A percentile compares a stretch with the other conserved stretches of the same genome.
Evolutionary conservation across 53 echinoderm and acorn worm species (phyloP).

Genomic region (Henricia sp.): DNA sequence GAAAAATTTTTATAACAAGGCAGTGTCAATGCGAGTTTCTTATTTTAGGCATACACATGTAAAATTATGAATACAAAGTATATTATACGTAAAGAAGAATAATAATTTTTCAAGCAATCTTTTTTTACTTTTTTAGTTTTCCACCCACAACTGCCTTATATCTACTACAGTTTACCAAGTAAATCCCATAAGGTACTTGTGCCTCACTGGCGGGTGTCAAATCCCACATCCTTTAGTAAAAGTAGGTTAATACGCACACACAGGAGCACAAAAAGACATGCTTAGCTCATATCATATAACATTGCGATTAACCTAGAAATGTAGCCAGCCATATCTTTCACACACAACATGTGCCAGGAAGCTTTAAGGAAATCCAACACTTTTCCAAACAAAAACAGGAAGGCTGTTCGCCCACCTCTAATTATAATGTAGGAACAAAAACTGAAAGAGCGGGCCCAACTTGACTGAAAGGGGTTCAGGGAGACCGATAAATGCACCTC

Average conservation of each 20-base stretch:
- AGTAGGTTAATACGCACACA: slow-evolving; percentile 37
- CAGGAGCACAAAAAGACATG: not conserved
- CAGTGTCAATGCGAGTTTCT: too few relatives aligned
- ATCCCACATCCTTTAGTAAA: not conserved
- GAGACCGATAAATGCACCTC: slow-evolving; percentile 10
- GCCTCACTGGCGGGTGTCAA: too few relatives aligned
- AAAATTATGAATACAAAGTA: too few relatives aligned
- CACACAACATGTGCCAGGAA: not conserved
- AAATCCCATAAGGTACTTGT: too few relatives aligned
- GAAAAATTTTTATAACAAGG: too few relatives aligned
- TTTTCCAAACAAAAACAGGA: not conserved
- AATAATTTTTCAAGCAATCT: too few relatives aligned
- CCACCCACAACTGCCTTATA: too few relatives aligned
- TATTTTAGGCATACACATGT: too few relatives aligned
- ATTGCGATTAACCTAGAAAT: slow-evolving; percentile 32
- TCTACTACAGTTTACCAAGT: too few relatives aligned
- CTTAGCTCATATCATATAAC: slow-evolving; percentile 7
- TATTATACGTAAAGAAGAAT: too few relatives aligned
- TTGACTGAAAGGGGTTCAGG: not conserved
- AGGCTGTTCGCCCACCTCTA: not conserved
- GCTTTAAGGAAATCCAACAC: slow-evolving; percentile 17
- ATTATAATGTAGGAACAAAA: slow-evolving; percentile 23
- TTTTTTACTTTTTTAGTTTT: too few relatives aligned
- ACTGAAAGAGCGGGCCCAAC: not conserved
- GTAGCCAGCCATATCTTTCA: not conserved